Conservation (phyloP, 2,797 vertebrate species). For the Numenius phaeopus region DNA sequence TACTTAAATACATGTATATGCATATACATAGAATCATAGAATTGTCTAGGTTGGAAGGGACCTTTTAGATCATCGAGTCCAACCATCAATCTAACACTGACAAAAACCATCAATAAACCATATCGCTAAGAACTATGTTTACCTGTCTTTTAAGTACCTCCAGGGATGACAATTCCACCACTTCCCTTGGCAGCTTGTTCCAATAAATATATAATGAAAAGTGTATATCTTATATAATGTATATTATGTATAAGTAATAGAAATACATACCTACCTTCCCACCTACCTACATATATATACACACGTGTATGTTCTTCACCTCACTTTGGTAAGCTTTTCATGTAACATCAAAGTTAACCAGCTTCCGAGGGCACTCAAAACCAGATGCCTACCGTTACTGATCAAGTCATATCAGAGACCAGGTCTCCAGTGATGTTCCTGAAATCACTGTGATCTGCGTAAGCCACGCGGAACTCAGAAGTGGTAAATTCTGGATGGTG, state of each 20-base stretch:
- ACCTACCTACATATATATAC: accelerated
- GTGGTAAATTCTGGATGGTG: conserved; percentile 87
- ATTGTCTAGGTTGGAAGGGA: no score
- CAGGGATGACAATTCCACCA: no score
- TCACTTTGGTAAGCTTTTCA: not conserved
- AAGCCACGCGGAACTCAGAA: conserved; percentile 84
- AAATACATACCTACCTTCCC: not conserved
- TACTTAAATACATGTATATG: not conserved
- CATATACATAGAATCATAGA: not conserved
- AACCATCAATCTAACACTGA: no score
- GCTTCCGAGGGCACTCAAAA: not conserved
- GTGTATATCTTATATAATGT: not conserved
- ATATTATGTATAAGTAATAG: not conserved
- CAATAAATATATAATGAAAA: not conserved
- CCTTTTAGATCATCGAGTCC: no score
- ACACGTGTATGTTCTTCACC: not conserved
- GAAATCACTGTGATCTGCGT: conserved; percentile 79
- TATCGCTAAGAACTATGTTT: no score
- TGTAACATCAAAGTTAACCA: not conserved
- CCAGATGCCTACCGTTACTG: not conserved
- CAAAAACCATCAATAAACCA: no score
- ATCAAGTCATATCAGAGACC: conserved; percentile 67
- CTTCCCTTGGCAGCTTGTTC: no score
- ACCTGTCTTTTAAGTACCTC: no score
- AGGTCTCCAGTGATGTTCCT: conserved; percentile 85